Conservation (phyloP, 2,888 invertebrate species). For the Ormyrus rosae region DNA sequence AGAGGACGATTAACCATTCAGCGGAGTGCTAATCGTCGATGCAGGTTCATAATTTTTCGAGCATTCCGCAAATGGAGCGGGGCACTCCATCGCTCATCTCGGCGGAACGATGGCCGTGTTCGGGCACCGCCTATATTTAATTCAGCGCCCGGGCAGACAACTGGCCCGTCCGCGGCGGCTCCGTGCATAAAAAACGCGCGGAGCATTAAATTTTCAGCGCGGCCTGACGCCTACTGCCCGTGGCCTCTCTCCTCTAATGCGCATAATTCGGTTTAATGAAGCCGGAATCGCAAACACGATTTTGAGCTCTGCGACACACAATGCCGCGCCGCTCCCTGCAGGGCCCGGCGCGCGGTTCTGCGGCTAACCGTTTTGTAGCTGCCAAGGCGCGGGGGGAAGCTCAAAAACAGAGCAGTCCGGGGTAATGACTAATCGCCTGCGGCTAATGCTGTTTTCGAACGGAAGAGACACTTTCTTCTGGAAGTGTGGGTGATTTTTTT, state of each 20-base stretch:
- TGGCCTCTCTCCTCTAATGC: constrained; percentile 28
- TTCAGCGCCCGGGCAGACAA: no score
- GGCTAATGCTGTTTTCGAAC: constrained; percentile 9
- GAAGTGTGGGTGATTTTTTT: no score
- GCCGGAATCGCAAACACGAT: constrained; percentile 41
- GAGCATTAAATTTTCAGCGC: constrained; percentile 35
- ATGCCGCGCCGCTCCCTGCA: background rate
- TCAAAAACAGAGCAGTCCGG: background rate
- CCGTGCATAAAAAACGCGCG: constrained; percentile 4
- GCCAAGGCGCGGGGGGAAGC: background rate
- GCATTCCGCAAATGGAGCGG: background rate
- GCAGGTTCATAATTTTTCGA: background rate
- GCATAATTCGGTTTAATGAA: constrained; percentile 51
- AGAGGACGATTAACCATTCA: background rate
- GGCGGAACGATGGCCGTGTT: no score
- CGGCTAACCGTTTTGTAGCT: constrained; percentile 40
- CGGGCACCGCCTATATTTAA: no score
- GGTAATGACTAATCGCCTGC: background rate
- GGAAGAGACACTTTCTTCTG: no score
- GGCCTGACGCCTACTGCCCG: background rate
- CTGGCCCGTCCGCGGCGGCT: background rate
- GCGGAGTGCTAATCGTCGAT: no score
- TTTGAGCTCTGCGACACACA: constrained; percentile 32
- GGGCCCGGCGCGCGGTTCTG: constrained; percentile 36
- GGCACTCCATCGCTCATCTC: background rate